Base-by-base conservation (phyloP, 2,797 vertebrate genomes). In the Galagoides demidoff region DNA sequence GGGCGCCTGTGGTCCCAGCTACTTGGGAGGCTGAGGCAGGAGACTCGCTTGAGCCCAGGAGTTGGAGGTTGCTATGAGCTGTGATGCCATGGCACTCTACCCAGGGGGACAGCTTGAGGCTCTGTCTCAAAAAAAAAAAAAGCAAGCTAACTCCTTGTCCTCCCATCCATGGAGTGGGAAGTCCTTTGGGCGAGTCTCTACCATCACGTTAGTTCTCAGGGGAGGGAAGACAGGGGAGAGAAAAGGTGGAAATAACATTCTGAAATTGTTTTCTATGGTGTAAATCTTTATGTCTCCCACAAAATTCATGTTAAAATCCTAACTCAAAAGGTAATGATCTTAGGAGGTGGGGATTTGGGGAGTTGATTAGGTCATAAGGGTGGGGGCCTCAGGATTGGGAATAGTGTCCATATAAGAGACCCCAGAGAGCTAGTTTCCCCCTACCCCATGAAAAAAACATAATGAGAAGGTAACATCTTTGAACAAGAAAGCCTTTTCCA, bases 141-240 rank as follows among this genome's bases (percentile, higher is more conserved):
- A n/a, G n/a, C n/a, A n/a, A n/a, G n/a, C n/a, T n/a, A 16, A 71
- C 92, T 76, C 8, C 68, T 92, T 37, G 77, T 59, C 89, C 87
- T 77, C 34, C 59, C 19, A 5, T 63, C 43, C 10, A 0, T 29
- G 8, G 57, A 49, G 22, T 63, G 29, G 37, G 31, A 52, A 37
- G 10, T 77, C 43, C 22, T n/a, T 4, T 49, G 37, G n/a, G 31
- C 1, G n/a, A n/a, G n/a, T 37, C 19, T 79, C 45, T 29, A 74
- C 12, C 16, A 66, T 37, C 23, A 49, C 63, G 37, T 87, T 55
- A 55, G 19, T 87, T 91, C 87, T 94, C n/a, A 37, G 31, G 31
- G 14, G 20, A 59, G 39, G 34, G 16, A 55, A 25, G 9, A 59
- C 29, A 20, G 27, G 25, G 37, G n/a, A 74, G 61, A 95, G 16